These are phyloP conservation scores for Carposina sasakii DNA, from an alignment of 1,140 invertebrate species.

Conservation along the genomic window DNA sequence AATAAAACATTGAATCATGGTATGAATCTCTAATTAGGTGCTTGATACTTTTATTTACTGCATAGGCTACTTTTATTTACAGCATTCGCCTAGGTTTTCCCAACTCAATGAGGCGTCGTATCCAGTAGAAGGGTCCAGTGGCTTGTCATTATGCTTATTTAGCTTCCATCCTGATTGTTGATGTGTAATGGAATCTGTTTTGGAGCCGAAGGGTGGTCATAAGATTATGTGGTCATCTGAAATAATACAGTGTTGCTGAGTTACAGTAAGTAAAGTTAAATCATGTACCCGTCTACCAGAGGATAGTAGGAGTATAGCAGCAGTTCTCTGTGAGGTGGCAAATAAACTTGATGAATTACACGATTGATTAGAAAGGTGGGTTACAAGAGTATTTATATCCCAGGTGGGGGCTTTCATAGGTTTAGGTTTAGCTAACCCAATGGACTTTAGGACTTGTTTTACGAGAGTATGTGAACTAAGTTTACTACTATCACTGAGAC, in stretches of 20 bases:
- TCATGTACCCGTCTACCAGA: slow-evolving; percentile 2
- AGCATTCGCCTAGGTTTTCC: too few species aligned
- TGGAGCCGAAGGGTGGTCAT: background rate
- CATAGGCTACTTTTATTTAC: too few species aligned
- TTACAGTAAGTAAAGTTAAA: background rate
- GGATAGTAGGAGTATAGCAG: background rate
- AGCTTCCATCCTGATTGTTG: slow-evolving; percentile 3
- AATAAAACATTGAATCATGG: too few species aligned
- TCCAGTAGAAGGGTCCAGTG: background rate
- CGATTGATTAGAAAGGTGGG: background rate
- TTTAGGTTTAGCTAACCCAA: background rate
- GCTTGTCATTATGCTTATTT: background rate
- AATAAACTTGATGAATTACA: background rate
- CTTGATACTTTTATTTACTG: too few species aligned
- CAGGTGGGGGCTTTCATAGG: background rate
- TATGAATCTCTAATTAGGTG: too few species aligned
- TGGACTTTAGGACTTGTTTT: background rate
- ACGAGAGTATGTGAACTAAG: slow-evolving; percentile 1
- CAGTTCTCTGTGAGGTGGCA: background rate
- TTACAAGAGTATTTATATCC: background rate
- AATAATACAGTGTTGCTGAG: too few species aligned
- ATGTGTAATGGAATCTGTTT: background rate
- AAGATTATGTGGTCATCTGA: background rate
- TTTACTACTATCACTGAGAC: background rate
- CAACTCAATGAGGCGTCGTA: too few species aligned